A percentile compares a stretch with the other conserved stretches of the same genome.
Conservation (phyloP, 1,140 invertebrate species). For the Drosophila suzukii region DNA sequence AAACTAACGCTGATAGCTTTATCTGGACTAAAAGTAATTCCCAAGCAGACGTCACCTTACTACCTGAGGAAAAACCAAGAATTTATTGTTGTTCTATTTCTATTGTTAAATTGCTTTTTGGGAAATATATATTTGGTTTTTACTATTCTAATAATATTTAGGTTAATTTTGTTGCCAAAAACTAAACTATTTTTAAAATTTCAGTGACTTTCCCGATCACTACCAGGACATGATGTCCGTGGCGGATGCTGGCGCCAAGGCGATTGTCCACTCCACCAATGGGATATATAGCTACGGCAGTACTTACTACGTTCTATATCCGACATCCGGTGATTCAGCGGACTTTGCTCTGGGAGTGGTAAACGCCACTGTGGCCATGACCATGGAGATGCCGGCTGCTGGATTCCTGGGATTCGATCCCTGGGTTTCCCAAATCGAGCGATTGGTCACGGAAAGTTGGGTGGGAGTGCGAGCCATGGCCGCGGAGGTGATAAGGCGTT, state of each 20-base stretch:
- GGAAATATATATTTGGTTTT: too few relatives aligned
- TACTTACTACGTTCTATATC: slow-evolving; percentile 86
- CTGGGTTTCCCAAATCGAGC: slow-evolving; percentile 87
- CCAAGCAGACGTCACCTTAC: neutral
- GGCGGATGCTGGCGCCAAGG: slow-evolving; percentile 82
- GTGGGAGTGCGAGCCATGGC: slow-evolving; percentile 86
- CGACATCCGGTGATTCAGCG: slow-evolving; percentile 86
- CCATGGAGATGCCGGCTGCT: slow-evolving; percentile 89
- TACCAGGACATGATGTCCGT: slow-evolving; percentile 81
- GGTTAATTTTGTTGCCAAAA: too few relatives aligned
- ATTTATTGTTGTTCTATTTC: neutral
- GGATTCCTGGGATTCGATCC: slow-evolving; percentile 87
- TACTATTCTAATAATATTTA: too few relatives aligned
- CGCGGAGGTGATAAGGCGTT: slow-evolving; percentile 59
- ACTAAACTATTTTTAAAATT: neutral
- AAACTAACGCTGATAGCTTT: neutral
- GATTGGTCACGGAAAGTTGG: slow-evolving; percentile 89
- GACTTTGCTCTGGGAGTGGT: slow-evolving; percentile 88
- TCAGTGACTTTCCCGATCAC: slow-evolving; percentile 63
- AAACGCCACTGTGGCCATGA: slow-evolving; percentile 87
- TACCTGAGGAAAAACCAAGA: neutral
- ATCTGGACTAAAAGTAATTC: neutral
- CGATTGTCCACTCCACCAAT: slow-evolving; percentile 84
- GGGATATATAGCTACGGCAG: slow-evolving; percentile 87
- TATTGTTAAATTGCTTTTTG: too few relatives aligned